Base-by-base conservation (phyloP, 2,113 vertebrate genomes). In the Bubo scandiacus region DNA sequence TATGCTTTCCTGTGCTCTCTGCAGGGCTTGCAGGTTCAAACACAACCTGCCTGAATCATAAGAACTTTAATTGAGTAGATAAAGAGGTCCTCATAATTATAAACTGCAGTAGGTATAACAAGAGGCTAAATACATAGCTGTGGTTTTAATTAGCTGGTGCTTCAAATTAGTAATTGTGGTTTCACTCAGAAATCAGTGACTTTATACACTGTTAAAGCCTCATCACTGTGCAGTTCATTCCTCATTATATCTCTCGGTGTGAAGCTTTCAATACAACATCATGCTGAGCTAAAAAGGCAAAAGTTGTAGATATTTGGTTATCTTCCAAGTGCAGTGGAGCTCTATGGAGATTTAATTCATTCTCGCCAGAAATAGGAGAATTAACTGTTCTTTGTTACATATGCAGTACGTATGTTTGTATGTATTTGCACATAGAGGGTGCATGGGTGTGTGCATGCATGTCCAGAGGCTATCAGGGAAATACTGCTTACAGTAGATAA, bases 151-250 rank as follows among this genome's bases (percentile, higher is more conserved):
- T 99, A 99, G 98, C 97, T 98, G 95, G 97, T 98, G 98, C 98
- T 99, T 98, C 98, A 98, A 98, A 98, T 98, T 98, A 98, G 98
- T 98, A 98, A 98, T 99, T 98, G 98, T 98, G 96, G 97, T 98
- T 99, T 98, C 97, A 98, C 98, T 98, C 97, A 98, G 98, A 98
- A 99, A 98, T 98, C 97, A 96, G 98, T 97, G 98, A 98, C 95
- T 97, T 98, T 98, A 95, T 98, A 95, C 90, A 92, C 97, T 95
- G 97, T 97, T 98, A 97, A 98, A 98, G 95, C 97, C 97, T 98
- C 97, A 97, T 98, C 98, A 97, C 97, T 88, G 91, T 97, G 97
- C 95, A 96, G 97, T 98, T 98, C 97, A 90, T 97, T 97, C 94
- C 97, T 98, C 98, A 98, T 98, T 98, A 98, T 97, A 97, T 94